phyloP scores from a whole-genome alignment of 2,888 invertebrate species.

The Athrips mouffetella region DNA sequence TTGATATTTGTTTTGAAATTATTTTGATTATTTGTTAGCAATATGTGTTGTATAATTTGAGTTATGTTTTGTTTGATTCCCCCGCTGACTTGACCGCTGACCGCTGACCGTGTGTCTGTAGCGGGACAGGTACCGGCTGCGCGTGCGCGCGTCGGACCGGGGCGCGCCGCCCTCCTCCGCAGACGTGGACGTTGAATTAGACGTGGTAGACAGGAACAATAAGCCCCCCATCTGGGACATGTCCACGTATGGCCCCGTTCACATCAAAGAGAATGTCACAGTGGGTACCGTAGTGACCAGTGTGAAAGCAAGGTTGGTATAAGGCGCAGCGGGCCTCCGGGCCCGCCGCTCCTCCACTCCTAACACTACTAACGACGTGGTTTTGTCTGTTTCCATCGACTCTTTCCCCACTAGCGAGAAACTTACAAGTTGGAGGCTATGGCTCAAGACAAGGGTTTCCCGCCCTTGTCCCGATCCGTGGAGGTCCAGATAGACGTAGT shows the following conservation, averaged over 20 bases:
- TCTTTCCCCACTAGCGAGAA: slow-evolving; percentile 90
- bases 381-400: slow-evolving; percentile 82
- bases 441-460: slow-evolving; percentile 98
- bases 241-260: slow-evolving; percentile 97
- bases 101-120: slow-evolving; percentile 88
- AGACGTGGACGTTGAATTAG: slow-evolving; percentile 98
- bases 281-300: slow-evolving; percentile 99
- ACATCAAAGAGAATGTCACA: slow-evolving; percentile 99
- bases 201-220: slow-evolving; percentile 99
- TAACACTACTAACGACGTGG: slow-evolving; percentile 83
- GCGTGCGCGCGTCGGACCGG: slow-evolving; percentile 97
- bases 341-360: slow-evolving; percentile 72
- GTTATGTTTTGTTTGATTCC: slow-evolving; percentile 80
- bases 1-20: slow-evolving; percentile 60
- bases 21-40: slow-evolving; percentile 70
- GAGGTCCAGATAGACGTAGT: slow-evolving; percentile 99
- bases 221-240: slow-evolving; percentile 98
- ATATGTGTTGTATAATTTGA: slow-evolving; percentile 75
- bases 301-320: slow-evolving; percentile 98
- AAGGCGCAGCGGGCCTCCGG: slow-evolving; percentile 73
- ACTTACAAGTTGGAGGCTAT: slow-evolving; percentile 98
- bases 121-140: slow-evolving; percentile 97
- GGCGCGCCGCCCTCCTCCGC: slow-evolving; percentile 94
- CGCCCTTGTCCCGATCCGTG: slow-evolving; percentile 96
- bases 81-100: no score